A percentile compares a stretch with the other conserved stretches of the same genome.
These are phyloP conservation scores for Acanthoscelides obtectus DNA, from an alignment of 2,888 invertebrate genomes.

Conservation along the genomic window DNA sequence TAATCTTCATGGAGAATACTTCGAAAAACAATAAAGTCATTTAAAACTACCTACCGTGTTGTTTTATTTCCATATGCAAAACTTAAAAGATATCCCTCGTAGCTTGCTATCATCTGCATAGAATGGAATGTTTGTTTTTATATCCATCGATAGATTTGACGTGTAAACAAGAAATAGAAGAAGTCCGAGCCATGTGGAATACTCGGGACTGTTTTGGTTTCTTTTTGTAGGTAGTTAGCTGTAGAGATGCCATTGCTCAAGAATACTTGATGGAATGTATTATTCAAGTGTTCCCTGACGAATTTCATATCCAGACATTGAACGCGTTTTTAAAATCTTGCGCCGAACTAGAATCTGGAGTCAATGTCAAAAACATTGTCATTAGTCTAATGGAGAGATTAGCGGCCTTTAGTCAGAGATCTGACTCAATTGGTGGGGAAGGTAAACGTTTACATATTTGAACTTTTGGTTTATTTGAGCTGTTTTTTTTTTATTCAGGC, in stretches of 20 bases:
- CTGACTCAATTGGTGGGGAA: constrained; percentile 52
- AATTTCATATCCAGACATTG: constrained; percentile 94
- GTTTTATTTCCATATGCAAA: no score
- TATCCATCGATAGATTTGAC: no score
- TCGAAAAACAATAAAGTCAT: no score
- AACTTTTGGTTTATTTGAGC: background rate
- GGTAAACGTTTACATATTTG: constrained; percentile 21
- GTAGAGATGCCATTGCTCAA: constrained; percentile 96
- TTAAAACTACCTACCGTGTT: no score
- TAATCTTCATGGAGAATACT: no score
- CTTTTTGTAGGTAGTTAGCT: constrained; percentile 74
- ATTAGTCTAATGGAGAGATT: constrained; percentile 92
- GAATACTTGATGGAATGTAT: constrained; percentile 99
- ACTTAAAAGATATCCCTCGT: no score
- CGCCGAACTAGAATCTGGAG: constrained; percentile 90
- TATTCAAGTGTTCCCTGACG: constrained; percentile 98
- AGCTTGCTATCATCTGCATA: no score
- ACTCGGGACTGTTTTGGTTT: background rate
- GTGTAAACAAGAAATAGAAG: no score
- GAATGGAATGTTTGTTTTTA: no score
- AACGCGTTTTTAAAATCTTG: constrained; percentile 95
- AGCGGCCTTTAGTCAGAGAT: constrained; percentile 77
- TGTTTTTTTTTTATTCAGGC: constrained; percentile 19
- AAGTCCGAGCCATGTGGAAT: no score
- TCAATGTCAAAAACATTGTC: constrained; percentile 97